A percentile compares a stretch with the other conserved stretches of the same genome.
phyloP scores from a whole-genome alignment of 2,797 vertebrate species.

The Premnoplex brunnescens region DNA sequence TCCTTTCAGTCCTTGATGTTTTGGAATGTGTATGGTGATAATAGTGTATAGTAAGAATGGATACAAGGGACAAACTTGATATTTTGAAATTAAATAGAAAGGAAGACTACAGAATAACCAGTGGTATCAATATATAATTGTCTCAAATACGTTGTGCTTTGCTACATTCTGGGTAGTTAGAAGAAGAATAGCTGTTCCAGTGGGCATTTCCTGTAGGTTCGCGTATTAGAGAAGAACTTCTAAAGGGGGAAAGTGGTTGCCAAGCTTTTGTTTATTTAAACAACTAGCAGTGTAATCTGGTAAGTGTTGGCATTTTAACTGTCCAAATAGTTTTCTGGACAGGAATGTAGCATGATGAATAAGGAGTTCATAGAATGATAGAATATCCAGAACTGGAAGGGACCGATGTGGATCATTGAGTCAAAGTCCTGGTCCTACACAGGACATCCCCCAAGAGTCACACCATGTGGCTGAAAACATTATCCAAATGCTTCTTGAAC shows the following conservation, averaged over 20 bases:
- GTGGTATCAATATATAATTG: neutral
- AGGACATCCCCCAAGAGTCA: neutral
- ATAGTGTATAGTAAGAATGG: neutral
- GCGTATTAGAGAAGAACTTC: neutral
- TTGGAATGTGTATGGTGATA: neutral
- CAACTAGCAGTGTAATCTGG: neutral
- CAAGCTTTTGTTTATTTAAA: neutral
- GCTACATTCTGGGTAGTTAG: neutral
- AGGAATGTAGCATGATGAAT: neutral
- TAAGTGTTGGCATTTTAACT: neutral
- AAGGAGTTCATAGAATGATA: neutral
- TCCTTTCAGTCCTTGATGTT: neutral
- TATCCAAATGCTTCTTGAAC: neutral
- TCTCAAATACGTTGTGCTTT: neutral
- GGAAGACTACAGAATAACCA: neutral
- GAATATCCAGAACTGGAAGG: neutral
- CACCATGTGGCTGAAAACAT: neutral
- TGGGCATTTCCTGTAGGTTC: neutral
- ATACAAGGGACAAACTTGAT: neutral
- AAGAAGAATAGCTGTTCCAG: neutral
- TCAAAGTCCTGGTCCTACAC: neutral
- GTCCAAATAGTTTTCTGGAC: neutral
- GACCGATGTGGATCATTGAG: neutral
- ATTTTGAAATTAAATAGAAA: neutral
- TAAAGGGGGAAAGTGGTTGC: neutral